Evolutionary conservation across 2,113 vertebrate species (phyloP).

Genomic region (Eudorcas thomsonii): DNA sequence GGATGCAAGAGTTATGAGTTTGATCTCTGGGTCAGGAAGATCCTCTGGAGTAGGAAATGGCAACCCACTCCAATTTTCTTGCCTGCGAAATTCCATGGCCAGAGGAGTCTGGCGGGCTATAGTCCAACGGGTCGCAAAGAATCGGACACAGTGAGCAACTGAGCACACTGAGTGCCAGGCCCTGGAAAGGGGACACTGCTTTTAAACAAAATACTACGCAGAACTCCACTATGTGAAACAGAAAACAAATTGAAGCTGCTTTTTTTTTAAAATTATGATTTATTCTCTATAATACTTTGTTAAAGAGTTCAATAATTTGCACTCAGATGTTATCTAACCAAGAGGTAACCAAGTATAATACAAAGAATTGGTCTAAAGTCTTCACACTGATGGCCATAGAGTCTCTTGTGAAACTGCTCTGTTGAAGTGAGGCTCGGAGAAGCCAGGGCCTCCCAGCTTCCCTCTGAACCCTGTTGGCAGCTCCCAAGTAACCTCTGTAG

Average conservation of each 20-base stretch:
- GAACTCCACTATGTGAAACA: not conserved
- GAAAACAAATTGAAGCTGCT: not conserved
- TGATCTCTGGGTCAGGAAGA: not conserved
- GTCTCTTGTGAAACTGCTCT: constrained; percentile 68
- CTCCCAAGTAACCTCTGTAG: not conserved
- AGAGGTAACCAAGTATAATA: constrained; percentile 87
- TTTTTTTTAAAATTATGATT: constrained; percentile 78
- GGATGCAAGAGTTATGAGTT: not conserved
- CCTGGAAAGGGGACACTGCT: not conserved
- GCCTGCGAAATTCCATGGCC: not conserved
- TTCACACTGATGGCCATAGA: constrained; percentile 84
- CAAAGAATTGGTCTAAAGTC: constrained; percentile 86
- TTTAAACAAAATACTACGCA: not conserved
- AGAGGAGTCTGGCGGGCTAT: not conserved
- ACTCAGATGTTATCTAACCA: constrained; percentile 86
- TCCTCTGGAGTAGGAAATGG: not conserved
- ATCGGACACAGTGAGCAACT: not conserved
- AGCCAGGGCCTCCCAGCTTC: not conserved
- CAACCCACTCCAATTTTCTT: not conserved
- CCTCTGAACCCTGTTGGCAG: not conserved
- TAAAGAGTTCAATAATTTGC: constrained; percentile 86
- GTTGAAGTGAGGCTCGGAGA: not conserved
- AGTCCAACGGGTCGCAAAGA: not conserved
- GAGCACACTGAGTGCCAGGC: too few relatives aligned
- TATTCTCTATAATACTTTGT: constrained; percentile 88